Base-by-base conservation (phyloP, 1,140 invertebrate genomes). In the Bombus superbus region DNA sequence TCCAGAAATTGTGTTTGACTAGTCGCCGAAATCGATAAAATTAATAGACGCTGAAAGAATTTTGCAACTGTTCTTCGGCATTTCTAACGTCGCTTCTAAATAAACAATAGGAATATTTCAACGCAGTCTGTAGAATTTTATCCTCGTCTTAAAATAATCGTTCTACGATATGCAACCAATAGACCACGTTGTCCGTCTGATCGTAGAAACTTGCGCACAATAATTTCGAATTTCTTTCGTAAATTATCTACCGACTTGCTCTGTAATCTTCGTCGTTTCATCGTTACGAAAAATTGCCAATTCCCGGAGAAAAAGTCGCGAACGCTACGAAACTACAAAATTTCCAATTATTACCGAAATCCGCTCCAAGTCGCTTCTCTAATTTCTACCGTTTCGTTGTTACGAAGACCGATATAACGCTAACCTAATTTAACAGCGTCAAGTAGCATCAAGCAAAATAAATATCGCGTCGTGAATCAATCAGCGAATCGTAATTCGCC, bases 271-370 rank as follows among this genome's bases (percentile, higher is more conserved):
- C 47, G 22, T 22, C 47, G 0, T 28, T 62, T n/a, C 2, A 5
- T n/a, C 2, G 10, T 2, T 53, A 53, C 0, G 47, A 53, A 53
- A 53, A 53, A 53, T 22, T 8, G 47, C 6, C 47, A n/a, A 62
- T 28, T 5, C n/a, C 0, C 25, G 2, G 10, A 4, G 1, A 62
- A n/a, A 28, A 62, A 28, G n/a, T 28, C 28, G 9, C 25, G 28
- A 59, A 59, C 3, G 1, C 11, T 62, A 11, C 9, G 28, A 28
- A 28, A 28, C 22, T 4, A 28, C 28, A 28, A 18, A 11, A 2
- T 62, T 62, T 62, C 28, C 59, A 62, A n/a, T 62, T 3, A 9
- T 59, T 62, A n/a, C 10, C 59, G 10, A 62, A 62, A 62, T 62
- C 11, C 28, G 3, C 11, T 62, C 28, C 59, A 13, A 62, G 22